phyloP scores from a whole-genome alignment of 2,888 invertebrate species.

The Chrysina gloriosa region DNA sequence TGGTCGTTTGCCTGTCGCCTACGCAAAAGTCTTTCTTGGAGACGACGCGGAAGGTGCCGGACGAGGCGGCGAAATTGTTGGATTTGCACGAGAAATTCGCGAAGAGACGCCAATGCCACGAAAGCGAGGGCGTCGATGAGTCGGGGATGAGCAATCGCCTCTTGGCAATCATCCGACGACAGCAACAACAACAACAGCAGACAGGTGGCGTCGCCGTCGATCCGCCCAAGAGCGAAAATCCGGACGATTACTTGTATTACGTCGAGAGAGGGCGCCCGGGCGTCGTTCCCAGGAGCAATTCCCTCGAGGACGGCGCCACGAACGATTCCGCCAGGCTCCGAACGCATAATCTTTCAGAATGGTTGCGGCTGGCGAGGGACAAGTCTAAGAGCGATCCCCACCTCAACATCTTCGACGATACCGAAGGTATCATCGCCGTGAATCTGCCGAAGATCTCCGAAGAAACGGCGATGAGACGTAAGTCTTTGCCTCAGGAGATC shows the following conservation, averaged over 20 bases:
- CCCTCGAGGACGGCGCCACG: slow-evolving; percentile 23
- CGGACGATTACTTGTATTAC: slow-evolving; percentile 33
- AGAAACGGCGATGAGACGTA: slow-evolving; percentile 61
- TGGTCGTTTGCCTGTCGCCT: slow-evolving; percentile 78
- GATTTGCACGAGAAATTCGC: slow-evolving; percentile 78
- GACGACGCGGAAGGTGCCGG: slow-evolving; percentile 67
- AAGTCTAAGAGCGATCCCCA: slow-evolving; percentile 56
- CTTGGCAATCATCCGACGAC: slow-evolving; percentile 73
- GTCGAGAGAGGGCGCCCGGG: slow-evolving; percentile 40
- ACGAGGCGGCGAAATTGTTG: slow-evolving; percentile 72
- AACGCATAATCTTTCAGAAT: slow-evolving; percentile 65
- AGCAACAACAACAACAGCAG: too few species aligned
- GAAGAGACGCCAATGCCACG: slow-evolving; percentile 67
- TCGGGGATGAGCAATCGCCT: slow-evolving; percentile 67
- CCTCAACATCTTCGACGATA: slow-evolving; percentile 22
- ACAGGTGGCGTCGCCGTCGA: slow-evolving; percentile 53
- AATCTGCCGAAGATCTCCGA: slow-evolving; percentile 13
- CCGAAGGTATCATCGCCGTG: slow-evolving; percentile 8
- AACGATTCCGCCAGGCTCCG: slow-evolving; percentile 54
- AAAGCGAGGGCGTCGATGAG: slow-evolving; percentile 50
- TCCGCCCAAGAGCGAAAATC: not conserved
- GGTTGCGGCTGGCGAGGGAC: slow-evolving; percentile 66
- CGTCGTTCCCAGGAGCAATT: slow-evolving; percentile 45
- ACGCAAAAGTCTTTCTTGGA: slow-evolving; percentile 74
- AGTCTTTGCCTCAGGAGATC: slow-evolving; percentile 75